Base-by-base conservation (phyloP, 2,113 vertebrate species). In the Peucedramus taeniatus region DNA sequence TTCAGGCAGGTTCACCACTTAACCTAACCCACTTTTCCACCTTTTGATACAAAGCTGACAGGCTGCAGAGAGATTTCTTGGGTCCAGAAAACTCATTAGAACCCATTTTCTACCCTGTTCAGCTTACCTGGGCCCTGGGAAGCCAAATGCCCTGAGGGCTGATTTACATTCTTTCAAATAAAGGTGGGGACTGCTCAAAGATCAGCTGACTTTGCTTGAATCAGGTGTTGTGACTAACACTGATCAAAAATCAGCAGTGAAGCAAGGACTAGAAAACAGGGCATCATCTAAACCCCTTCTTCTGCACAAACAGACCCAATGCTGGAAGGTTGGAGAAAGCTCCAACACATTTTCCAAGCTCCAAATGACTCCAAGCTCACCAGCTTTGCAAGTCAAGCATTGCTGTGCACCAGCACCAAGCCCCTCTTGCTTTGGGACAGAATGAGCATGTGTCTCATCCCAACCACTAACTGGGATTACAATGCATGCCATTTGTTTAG, bases 71-170 rank as follows among this genome's bases (percentile, higher is more conserved):
- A 40, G 5, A 12, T 1, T 39, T 65, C 44, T 17, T 24, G 2
- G 11, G 33, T 23, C 16, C 71, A 61, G 15, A 28, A 35, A 33
- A 22, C 10, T 8, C 9, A 8, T 1, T 0, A 69, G 33, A 59
- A 13, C 1, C 16, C 51, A 27, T 7, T 17, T 23, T 17, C 39
- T 21, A 7, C 30, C 15, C 6, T 1, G 7, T 37, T 37, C 60
- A 37, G 17, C 26, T 56, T 23, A 78, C 72, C 80, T 39, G 17
- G 19, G 18, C 4, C 15, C 6, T 11, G 15, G 17, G 21, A 47
- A 30, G 1, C 8, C 1, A 3, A 69, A 8, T 8, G 10, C 51
- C 51, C 59, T 3, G 1, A 15, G 42, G 27, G 6, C 3, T 17
- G 3, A 4, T 33, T 37, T 9, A 28, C 12, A 42, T 40, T 54